These are phyloP conservation scores for Phaedon cochleariae DNA, from an alignment of 2,888 invertebrate species.

Conservation along the genomic window DNA sequence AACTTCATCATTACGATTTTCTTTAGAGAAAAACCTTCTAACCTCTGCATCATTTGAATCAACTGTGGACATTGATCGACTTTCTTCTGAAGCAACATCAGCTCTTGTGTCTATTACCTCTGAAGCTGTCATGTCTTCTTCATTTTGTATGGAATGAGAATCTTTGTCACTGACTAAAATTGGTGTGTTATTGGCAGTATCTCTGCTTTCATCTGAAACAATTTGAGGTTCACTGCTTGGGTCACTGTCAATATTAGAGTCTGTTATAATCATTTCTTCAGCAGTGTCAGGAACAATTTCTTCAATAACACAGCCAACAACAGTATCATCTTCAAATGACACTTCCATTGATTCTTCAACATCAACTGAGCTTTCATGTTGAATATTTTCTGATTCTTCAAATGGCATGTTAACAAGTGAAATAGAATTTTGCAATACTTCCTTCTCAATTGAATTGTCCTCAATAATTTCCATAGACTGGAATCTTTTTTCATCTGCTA, in stretches of 20 bases:
- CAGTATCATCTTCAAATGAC: constrained; percentile 9
- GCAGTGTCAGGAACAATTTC: constrained; percentile 32
- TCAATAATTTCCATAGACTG: constrained; percentile 8
- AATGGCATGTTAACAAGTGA: neutral
- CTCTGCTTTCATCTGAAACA: neutral
- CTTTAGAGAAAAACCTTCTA: constrained; percentile 24
- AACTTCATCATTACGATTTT: constrained; percentile 33
- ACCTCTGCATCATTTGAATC: constrained; percentile 35
- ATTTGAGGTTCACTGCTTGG: neutral
- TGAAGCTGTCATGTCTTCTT: neutral
- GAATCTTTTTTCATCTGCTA: constrained; percentile 1
- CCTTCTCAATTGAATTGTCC: constrained; percentile 7
- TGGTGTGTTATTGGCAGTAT: neutral
- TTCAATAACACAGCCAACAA: constrained; percentile 48
- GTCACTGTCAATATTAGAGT: neutral
- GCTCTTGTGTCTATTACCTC: neutral
- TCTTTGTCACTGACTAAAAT: neutral
- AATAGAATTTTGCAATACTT: neutral
- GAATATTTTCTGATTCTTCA: constrained; percentile 14
- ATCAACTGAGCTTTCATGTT: constrained; percentile 20
- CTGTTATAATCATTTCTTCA: constrained; percentile 23
- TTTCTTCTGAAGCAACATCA: constrained; percentile 23
- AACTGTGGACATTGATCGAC: constrained; percentile 25
- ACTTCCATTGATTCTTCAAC: constrained; percentile 2
- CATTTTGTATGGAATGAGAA: neutral